phyloP scores from a whole-genome alignment of 2,888 invertebrate species.

The Trichopoda pennipes region DNA sequence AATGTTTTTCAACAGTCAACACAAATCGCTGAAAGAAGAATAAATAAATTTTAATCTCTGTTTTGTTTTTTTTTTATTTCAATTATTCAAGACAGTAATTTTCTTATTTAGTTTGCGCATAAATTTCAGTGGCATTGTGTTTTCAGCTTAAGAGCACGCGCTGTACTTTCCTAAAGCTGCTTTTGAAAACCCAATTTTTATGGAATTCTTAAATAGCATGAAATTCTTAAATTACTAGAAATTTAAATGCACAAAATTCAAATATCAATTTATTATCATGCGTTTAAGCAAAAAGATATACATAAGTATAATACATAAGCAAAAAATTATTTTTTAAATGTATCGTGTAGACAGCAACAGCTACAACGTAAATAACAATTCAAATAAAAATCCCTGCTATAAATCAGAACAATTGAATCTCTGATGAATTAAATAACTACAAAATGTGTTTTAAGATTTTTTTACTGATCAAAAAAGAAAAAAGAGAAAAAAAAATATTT shows the following conservation, averaged over 20 bases:
- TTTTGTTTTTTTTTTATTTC: constrained; percentile 13
- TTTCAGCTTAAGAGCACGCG: constrained; percentile 64
- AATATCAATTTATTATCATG: constrained; percentile 60
- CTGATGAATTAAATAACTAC: constrained; percentile 60
- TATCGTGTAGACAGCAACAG: constrained; percentile 40
- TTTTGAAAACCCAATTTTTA: neutral
- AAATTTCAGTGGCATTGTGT: constrained; percentile 40
- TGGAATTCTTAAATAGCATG: constrained; percentile 15
- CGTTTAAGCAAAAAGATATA: constrained; percentile 39
- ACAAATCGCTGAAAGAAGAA: neutral
- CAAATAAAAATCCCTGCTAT: constrained; percentile 48
- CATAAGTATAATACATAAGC: constrained; percentile 7
- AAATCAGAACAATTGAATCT: constrained; percentile 63
- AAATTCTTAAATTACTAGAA: constrained; percentile 42
- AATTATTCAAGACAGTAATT: constrained; percentile 7
- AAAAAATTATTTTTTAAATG: constrained; percentile 12
- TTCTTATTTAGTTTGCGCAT: constrained; percentile 23
- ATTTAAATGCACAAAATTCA: constrained; percentile 41
- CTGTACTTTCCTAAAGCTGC: constrained; percentile 36
- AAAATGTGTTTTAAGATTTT: constrained; percentile 50
- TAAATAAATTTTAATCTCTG: constrained; percentile 20
- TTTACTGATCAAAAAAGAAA: constrained; percentile 3
- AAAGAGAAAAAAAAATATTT: constrained; percentile 17
- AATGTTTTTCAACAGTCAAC: constrained; percentile 22
- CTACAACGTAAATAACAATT: constrained; percentile 37